These are phyloP conservation scores for Folsomia manolachei DNA, from an alignment of 2,888 invertebrate species.

Conservation along the genomic window DNA sequence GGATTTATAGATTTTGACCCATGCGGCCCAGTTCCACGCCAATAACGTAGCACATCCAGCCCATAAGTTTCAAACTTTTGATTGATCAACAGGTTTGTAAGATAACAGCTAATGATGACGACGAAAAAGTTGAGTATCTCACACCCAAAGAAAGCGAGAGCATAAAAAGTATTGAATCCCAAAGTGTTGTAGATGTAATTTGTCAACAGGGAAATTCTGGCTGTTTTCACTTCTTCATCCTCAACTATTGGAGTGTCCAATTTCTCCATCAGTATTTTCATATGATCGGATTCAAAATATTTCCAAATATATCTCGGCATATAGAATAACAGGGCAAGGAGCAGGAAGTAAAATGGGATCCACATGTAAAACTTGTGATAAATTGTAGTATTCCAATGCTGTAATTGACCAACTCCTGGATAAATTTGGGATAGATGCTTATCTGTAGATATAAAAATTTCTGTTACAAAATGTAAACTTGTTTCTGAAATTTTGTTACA, in stretches of 20 bases:
- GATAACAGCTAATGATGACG: constrained; percentile 51
- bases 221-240: neutral
- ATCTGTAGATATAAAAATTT: neutral
- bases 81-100: constrained; percentile 50
- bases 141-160: constrained; percentile 23
- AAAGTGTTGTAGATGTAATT: constrained; percentile 19
- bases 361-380: constrained; percentile 52
- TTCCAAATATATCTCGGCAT: constrained; percentile 52
- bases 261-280: constrained; percentile 31
- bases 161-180: constrained; percentile 29
- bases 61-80: constrained; percentile 33
- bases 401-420: constrained; percentile 28
- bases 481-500: no score
- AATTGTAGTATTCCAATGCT: constrained; percentile 29
- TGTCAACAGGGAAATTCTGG: constrained; percentile 6
- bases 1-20: constrained; percentile 15
- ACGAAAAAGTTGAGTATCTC: constrained; percentile 47
- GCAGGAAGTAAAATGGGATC: constrained; percentile 53
- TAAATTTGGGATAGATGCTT: constrained; percentile 23
- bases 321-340: constrained; percentile 52
- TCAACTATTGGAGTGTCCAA: constrained; percentile 18
- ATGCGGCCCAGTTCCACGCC: neutral
- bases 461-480: neutral
- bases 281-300: constrained; percentile 50
- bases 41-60: constrained; percentile 21